phyloP scores from a whole-genome alignment of 2,888 invertebrate genomes.

The Meteorus cinctellus region DNA sequence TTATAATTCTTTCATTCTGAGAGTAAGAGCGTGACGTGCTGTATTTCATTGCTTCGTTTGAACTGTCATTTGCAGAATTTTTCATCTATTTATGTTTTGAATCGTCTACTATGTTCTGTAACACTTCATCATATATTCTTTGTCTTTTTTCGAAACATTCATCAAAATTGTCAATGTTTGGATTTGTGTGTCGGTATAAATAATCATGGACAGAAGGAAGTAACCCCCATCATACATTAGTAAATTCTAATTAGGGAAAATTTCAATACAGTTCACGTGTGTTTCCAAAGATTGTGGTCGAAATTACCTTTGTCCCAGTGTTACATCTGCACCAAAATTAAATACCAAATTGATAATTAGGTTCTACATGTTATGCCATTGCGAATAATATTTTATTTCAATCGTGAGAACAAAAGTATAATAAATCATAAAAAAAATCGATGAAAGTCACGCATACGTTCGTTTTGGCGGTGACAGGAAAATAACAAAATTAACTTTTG shows the following conservation, averaged over 20 bases:
- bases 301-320: conserved; percentile 60
- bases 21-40: conserved; percentile 5
- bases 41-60: not conserved
- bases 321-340: conserved; percentile 53
- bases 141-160: not conserved
- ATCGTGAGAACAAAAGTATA: not conserved
- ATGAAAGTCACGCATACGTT: conserved; percentile 28
- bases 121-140: not conserved
- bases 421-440: not conserved
- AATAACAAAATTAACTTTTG: conserved; percentile 59
- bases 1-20: not conserved
- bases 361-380: not conserved
- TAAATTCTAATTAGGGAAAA: too few relatives aligned
- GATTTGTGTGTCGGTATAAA: not conserved
- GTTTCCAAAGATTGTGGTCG: not conserved
- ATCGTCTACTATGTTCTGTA: not conserved
- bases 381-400: not conserved
- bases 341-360: not conserved
- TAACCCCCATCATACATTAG: not conserved
- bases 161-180: not conserved
- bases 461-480: conserved; percentile 38
- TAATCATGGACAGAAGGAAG: not conserved
- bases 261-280: not conserved
- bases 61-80: not conserved
- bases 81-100: not conserved